Conservation (phyloP, 2,888 invertebrate species). For the Linnaemya vulpina region DNA sequence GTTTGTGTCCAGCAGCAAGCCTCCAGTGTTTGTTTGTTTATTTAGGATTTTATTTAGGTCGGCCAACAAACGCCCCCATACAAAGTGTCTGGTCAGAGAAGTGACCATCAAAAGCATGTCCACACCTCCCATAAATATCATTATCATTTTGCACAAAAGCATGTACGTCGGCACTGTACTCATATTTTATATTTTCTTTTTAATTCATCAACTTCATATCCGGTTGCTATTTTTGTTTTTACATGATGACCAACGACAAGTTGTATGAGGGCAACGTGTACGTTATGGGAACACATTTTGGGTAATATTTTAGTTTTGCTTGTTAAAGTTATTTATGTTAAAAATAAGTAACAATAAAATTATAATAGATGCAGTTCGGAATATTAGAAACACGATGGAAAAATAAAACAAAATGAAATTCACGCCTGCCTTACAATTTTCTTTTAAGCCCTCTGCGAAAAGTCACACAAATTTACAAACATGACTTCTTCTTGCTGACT, state of each 20-base stretch:
- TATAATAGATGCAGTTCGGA: too few relatives aligned
- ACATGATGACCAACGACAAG: constrained; percentile 42
- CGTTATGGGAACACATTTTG: constrained; percentile 22
- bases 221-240: constrained; percentile 21
- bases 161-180: constrained; percentile 22
- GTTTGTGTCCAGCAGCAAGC: neutral
- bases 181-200: neutral
- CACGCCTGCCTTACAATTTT: too few relatives aligned
- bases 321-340: neutral
- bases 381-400: too few relatives aligned
- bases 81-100: constrained; percentile 25
- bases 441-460: too few relatives aligned
- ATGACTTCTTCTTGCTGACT: too few relatives aligned
- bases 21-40: neutral
- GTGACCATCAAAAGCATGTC: constrained; percentile 37
- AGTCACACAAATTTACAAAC: too few relatives aligned
- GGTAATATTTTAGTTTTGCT: neutral
- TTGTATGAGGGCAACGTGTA: constrained; percentile 11
- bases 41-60: constrained; percentile 5
- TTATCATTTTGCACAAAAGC: constrained; percentile 2
- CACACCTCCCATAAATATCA: constrained; percentile 20
- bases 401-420: too few relatives aligned
- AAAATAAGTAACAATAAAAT: too few relatives aligned
- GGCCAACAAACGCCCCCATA: neutral
- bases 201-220: constrained; percentile 46